Base-by-base conservation (phyloP, 2,888 invertebrate genomes). In the Drosophila colorata region DNA sequence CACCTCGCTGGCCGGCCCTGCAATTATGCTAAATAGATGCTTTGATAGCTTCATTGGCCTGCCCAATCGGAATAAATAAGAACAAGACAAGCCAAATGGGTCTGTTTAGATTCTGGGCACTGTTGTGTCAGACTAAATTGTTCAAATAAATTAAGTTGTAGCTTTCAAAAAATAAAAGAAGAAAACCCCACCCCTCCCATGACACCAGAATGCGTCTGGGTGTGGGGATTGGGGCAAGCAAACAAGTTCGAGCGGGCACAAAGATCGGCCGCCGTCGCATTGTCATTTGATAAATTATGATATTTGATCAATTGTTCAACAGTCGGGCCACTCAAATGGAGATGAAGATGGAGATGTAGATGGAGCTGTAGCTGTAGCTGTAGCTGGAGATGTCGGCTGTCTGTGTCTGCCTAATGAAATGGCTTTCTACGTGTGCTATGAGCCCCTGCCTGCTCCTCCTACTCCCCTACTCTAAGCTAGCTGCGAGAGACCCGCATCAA, bases 251-350 rank as follows among this genome's bases (percentile, higher is more conserved):
- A 66, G 31, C 38, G 47, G 47, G 43, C 57, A 35, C 49, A 72
- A 44, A 80, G 74, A 84, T 75, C 72, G 74, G 82, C 84, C 74
- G 83, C 71, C 79, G 80, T 74, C 74, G 80, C 78, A 82, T 88
- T 86, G 87, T 85, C 88, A 85, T 87, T 89, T 88, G 89, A 88
- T 88, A 89, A 88, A 88, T 88, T 89, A 87, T 85, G 87, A 83
- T 88, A 89, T 88, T 88, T 89, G 88, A 89, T 88, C 89, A 89
- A 88, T 89, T 89, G 89, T 88, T 89, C 78, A 85, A 67, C 72
- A 57, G 73, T 61, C 76, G 63, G 57, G 58, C 51, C 16, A 69
- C 69, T 66, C 56, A 48, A 59, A 68, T 78, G 81, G 48, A 31
- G 37, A 9, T 38, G 8, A 16, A 44, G 23, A 25, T 35, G 40